Evolutionary conservation across 2,888 invertebrate genomes (phyloP).

Genomic region (Flexamia atlantica): DNA sequence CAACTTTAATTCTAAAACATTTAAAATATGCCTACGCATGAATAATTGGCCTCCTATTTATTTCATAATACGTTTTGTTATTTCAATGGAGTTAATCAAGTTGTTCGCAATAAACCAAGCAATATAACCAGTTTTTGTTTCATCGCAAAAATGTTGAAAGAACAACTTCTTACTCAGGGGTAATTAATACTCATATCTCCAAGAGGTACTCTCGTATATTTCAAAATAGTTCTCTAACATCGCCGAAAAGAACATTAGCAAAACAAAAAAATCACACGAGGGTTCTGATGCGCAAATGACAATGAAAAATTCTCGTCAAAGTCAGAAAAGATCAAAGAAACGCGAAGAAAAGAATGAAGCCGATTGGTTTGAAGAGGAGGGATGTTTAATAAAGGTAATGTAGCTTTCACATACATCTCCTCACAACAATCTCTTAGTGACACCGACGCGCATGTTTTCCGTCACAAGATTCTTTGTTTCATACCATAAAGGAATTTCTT

Average conservation of each 20-base stretch:
- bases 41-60: too few species aligned
- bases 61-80: too few species aligned
- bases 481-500: background rate
- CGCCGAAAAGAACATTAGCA: conserved; percentile 24
- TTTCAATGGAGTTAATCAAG: too few species aligned
- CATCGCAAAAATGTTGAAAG: too few species aligned
- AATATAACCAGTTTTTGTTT: too few species aligned
- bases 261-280: conserved; percentile 4
- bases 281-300: conserved; percentile 17
- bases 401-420: background rate
- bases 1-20: too few species aligned
- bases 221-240: background rate
- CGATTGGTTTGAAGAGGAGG: background rate
- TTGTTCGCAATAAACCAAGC: too few species aligned
- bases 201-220: too few species aligned
- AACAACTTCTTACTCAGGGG: too few species aligned
- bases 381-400: conserved; percentile 43
- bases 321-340: conserved; percentile 28
- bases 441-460: background rate
- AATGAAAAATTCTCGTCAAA: conserved; percentile 27
- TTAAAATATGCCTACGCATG: too few species aligned
- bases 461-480: background rate
- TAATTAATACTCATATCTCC: too few species aligned
- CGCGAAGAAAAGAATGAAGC: background rate
- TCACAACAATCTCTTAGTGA: background rate